A percentile compares a stretch with the other conserved stretches of the same genome.
Evolutionary conservation across 2,888 invertebrate species (phyloP).

Genomic region (Galerucella calmariensis): DNA sequence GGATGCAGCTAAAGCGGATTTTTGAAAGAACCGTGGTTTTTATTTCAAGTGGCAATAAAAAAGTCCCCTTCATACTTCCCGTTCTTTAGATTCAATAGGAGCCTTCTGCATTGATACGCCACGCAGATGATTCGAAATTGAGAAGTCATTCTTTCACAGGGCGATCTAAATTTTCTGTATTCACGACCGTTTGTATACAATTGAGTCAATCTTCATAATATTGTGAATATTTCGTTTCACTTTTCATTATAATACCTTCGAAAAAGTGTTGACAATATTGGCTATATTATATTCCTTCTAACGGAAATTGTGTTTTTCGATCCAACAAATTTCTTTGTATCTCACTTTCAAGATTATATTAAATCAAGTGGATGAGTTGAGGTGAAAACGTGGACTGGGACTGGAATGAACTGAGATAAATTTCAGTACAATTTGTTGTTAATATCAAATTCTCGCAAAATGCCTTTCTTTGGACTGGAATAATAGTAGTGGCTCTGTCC

Average conservation of each 20-base stretch:
- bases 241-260: too few relatives aligned
- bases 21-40: conserved; percentile 18
- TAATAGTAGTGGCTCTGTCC: too few relatives aligned
- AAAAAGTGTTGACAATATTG: neutral
- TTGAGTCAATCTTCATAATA: neutral
- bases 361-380: neutral
- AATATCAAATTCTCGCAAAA: too few relatives aligned
- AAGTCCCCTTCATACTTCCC: conserved; percentile 17
- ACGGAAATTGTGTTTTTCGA: neutral
- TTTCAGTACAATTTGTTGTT: too few relatives aligned
- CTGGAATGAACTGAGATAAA: too few relatives aligned
- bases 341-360: neutral
- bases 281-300: neutral
- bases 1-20: conserved; percentile 9
- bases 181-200: too few relatives aligned
- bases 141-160: conserved; percentile 8
- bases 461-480: too few relatives aligned
- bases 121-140: conserved; percentile 14
- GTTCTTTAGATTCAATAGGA: conserved; percentile 11
- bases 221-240: neutral
- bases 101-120: neutral
- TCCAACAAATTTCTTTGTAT: neutral
- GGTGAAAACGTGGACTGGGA: neutral
- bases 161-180: neutral
- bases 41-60: conserved; percentile 31